Evolutionary conservation across 2,888 invertebrate species (phyloP).

Genomic region (Brenthis hecate): DNA sequence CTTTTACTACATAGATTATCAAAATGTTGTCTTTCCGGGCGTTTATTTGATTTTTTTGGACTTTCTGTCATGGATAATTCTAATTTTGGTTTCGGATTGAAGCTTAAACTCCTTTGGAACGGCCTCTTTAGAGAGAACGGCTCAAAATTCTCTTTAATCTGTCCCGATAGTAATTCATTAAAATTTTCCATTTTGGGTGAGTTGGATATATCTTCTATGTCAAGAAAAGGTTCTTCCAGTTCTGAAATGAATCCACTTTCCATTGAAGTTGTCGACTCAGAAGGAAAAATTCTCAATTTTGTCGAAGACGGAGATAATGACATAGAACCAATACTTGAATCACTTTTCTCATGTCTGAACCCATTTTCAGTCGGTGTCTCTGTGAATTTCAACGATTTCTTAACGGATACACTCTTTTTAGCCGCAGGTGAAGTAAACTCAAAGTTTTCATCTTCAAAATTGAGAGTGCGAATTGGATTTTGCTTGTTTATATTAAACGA

Average conservation of each 20-base stretch:
- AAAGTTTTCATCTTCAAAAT: slow-evolving; percentile 70
- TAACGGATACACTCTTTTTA: slow-evolving; percentile 57
- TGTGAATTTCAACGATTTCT: slow-evolving; percentile 68
- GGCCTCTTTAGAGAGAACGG: slow-evolving; percentile 50
- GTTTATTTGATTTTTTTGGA: slow-evolving; percentile 76
- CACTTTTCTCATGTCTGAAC: slow-evolving; percentile 59
- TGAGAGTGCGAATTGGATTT: slow-evolving; percentile 62
- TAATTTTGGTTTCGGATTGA: slow-evolving; percentile 59
- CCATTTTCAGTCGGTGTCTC: slow-evolving; percentile 60
- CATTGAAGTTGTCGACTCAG: slow-evolving; percentile 69
- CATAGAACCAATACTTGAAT: slow-evolving; percentile 67
- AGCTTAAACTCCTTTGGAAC: slow-evolving; percentile 62
- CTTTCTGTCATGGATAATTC: slow-evolving; percentile 62
- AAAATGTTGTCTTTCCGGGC: slow-evolving; percentile 82
- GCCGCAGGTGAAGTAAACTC: slow-evolving; percentile 70
- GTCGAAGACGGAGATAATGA: slow-evolving; percentile 53
- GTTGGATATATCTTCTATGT: slow-evolving; percentile 64
- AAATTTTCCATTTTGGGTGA: slow-evolving; percentile 72
- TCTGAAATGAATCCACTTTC: slow-evolving; percentile 77
- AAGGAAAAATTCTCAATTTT: slow-evolving; percentile 57
- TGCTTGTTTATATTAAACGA: slow-evolving; percentile 62
- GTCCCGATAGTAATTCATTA: slow-evolving; percentile 63
- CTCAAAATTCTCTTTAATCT: slow-evolving; percentile 61
- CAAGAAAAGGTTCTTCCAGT: slow-evolving; percentile 69
- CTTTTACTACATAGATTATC: slow-evolving; percentile 65